Percentiles rank a stretch among this genome's conserved stretches.
phyloP scores from a whole-genome alignment of 1,140 invertebrate genomes.

The Drosophila ironensis region DNA sequence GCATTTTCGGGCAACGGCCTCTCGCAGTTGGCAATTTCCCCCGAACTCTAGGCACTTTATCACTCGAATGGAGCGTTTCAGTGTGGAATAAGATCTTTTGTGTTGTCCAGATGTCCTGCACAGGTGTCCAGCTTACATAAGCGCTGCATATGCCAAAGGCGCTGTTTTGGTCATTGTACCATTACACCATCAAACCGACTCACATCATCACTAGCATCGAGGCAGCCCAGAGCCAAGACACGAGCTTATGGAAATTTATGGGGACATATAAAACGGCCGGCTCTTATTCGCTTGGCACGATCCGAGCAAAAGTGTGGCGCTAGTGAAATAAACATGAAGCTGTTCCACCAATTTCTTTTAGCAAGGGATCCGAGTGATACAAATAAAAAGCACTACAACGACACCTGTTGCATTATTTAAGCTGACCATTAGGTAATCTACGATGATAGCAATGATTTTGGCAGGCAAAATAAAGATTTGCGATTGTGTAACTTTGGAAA shows the following conservation, averaged over 20 bases:
- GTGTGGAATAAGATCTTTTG: neutral
- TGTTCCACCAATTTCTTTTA: conserved; percentile 59
- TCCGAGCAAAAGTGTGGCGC: conserved; percentile 48
- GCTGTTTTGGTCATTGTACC: conserved; percentile 17
- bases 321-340: conserved; percentile 56
- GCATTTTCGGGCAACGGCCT: neutral
- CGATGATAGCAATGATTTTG: conserved; percentile 28
- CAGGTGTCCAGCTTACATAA: conserved; percentile 57
- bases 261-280: conserved; percentile 12
- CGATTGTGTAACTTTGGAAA: conserved; percentile 5
- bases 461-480: conserved; percentile 14
- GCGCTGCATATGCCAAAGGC: conserved; percentile 44
- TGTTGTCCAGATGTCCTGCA: neutral
- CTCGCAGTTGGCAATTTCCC: neutral
- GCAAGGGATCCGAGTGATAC: conserved; percentile 48
- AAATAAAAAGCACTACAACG: conserved; percentile 22
- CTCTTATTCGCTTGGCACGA: conserved; percentile 52
- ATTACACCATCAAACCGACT: neutral
- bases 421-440: conserved; percentile 54
- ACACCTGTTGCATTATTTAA: conserved; percentile 71
- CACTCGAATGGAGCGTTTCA: neutral
- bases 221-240: conserved; percentile 32
- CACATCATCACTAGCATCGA: conserved; percentile 22
- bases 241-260: conserved; percentile 58
- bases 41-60: conserved; percentile 15